These are phyloP conservation scores for Thysanoteuthis rhombus DNA, from an alignment of 2,888 invertebrate species.

Conservation along the genomic window DNA sequence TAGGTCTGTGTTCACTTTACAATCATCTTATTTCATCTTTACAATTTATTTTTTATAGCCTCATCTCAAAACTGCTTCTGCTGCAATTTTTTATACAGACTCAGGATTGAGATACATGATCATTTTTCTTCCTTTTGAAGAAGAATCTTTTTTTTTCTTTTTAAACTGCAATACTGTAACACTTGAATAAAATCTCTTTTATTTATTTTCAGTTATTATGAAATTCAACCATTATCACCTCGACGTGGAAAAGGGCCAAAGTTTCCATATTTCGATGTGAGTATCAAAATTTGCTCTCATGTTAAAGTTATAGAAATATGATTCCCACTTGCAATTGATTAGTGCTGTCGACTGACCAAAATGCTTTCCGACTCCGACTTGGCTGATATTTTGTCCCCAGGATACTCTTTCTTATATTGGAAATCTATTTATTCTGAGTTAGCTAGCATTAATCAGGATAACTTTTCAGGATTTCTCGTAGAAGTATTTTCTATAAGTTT, in stretches of 20 bases:
- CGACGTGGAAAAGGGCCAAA: conserved; percentile 19
- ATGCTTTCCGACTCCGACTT: background rate
- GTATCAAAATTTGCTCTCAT: background rate
- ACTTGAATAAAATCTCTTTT: background rate
- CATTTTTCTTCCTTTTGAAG: background rate
- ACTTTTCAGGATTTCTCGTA: background rate
- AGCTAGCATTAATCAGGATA: background rate
- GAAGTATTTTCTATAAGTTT: too few relatives aligned
- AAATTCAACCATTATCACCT: conserved; percentile 27
- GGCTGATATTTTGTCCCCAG: background rate
- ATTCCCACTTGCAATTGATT: background rate
- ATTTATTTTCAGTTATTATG: conserved; percentile 27
- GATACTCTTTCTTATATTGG: background rate
- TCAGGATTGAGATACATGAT: background rate
- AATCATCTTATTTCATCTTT: background rate
- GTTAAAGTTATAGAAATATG: background rate
- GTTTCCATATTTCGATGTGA: conserved; percentile 26
- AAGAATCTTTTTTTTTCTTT: background rate
- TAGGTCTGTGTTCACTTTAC: background rate
- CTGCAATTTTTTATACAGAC: background rate
- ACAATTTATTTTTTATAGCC: background rate
- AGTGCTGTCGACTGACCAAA: background rate
- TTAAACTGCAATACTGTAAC: background rate
- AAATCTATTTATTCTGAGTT: background rate
- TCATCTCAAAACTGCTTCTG: background rate